Percentiles rank a stretch among this genome's conserved stretches.
These are phyloP conservation scores for Crotalus viridis DNA, from an alignment of 2,113 vertebrate genomes.

Conservation along the genomic window DNA sequence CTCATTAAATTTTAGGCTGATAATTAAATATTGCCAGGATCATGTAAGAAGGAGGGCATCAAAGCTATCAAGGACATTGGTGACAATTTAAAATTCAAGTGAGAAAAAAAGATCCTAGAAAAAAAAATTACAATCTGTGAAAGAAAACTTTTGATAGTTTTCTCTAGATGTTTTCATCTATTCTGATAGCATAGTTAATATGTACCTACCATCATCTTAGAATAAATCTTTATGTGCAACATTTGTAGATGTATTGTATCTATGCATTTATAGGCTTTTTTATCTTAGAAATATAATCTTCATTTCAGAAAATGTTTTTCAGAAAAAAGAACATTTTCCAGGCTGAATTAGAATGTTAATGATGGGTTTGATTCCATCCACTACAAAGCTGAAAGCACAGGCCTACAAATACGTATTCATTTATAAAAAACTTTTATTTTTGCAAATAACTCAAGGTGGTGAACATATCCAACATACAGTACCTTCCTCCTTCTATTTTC, in stretches of 20 bases:
- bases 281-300: background rate
- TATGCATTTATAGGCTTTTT: background rate
- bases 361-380: background rate
- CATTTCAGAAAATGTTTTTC: background rate
- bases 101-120: background rate
- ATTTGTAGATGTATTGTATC: background rate
- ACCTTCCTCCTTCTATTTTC: background rate
- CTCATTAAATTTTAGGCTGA: background rate
- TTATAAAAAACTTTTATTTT: background rate
- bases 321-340: background rate
- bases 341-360: background rate
- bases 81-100: background rate
- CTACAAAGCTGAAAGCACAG: constrained; percentile 3
- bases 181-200: background rate
- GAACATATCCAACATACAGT: background rate
- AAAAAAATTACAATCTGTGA: background rate
- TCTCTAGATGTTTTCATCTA: background rate
- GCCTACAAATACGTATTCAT: background rate
- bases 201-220: background rate
- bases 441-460: background rate
- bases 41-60: background rate
- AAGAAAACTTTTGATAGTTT: background rate
- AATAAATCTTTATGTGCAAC: background rate
- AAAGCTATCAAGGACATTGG: background rate
- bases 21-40: background rate